These are phyloP conservation scores for Drosophila mauritiana DNA, from an alignment of 1,140 invertebrate species.

Conservation along the genomic window DNA sequence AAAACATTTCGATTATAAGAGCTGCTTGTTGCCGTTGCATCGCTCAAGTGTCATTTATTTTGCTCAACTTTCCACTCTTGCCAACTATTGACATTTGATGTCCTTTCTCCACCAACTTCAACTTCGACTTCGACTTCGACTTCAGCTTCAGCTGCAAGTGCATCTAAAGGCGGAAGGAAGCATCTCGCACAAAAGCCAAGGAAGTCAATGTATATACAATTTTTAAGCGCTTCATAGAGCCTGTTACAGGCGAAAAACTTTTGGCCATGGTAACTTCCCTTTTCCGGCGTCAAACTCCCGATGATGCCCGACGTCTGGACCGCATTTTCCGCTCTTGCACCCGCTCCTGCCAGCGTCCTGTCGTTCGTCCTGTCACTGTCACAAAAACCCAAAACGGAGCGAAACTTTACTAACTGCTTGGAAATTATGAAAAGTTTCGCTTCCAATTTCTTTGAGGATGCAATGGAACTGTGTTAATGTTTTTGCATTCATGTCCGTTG, in stretches of 20 bases:
- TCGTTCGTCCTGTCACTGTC: conserved; percentile 30
- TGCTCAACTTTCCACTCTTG: conserved; percentile 67
- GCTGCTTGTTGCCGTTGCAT: conserved; percentile 10
- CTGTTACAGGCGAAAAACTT: conserved; percentile 60
- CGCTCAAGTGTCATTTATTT: conserved; percentile 76
- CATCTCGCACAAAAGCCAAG: conserved; percentile 64
- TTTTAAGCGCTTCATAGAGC: conserved; percentile 76
- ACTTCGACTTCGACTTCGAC: conserved; percentile 9
- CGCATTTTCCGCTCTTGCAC: conserved; percentile 26
- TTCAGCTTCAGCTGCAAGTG: conserved; percentile 21
- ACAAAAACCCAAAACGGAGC: conserved; percentile 25
- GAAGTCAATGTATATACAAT: conserved; percentile 80
- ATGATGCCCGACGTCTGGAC: conserved; percentile 54
- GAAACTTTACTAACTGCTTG: conserved; percentile 73
- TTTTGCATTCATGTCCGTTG: conserved; percentile 78
- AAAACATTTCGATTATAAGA: conserved; percentile 49
- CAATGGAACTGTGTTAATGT: conserved; percentile 70
- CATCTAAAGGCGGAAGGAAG: conserved; percentile 49
- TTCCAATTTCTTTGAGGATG: conserved; percentile 59
- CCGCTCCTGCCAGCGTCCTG: neutral
- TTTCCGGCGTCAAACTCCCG: conserved; percentile 71
- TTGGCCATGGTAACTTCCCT: conserved; percentile 78
- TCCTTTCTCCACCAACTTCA: conserved; percentile 21
- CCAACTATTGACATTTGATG: conserved; percentile 78
- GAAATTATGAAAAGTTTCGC: conserved; percentile 78